Base-by-base conservation (phyloP, 2,888 invertebrate species). In the Helleia helle region DNA sequence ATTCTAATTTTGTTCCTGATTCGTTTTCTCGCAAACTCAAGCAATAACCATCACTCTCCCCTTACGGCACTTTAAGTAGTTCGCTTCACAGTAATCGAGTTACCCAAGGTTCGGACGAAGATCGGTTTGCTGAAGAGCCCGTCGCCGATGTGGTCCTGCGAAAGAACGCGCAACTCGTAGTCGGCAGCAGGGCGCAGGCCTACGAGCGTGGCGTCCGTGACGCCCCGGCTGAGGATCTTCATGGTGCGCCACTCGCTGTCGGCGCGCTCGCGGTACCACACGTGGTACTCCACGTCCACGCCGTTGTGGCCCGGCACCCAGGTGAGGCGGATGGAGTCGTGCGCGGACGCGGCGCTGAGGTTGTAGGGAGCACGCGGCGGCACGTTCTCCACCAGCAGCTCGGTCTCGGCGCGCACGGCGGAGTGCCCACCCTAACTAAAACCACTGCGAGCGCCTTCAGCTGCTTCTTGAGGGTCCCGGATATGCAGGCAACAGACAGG, bases 291-390 rank as follows among this genome's bases (percentile, higher is more conserved):
- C 52, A 93, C 90, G 54, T 91, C 90, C 9, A 90, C 89, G 9
- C 92, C 89, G 51, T 91, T 89, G 62, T 92, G 91, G 36, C 94
- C 88, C 27, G 95, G 93, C 49, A 90, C 86, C 97, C 96, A 97
- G 27, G 89, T 87, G 15, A 97, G 75, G 39, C 91, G 92, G 30
- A 96, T 90, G 39, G 91, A 89, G 54, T 87, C 87, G 47, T 87
- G 85, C 0, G 90, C 88, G 39, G 93, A 89, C 46, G 90, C 89
- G 13, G 94, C 95, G 13, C 91, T 89, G 29, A 97, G 87, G 77
- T 94, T 93, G 74, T 93, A 92, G 0, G 97, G 96, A 9, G 96
- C 95, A 58, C 95, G 91, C n/a, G 96, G 95, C 15, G 95, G 92
- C 38, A 93, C 90, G 66, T 93, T 95, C 80, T 94, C 91, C 34